Conservation (phyloP, 2,888 invertebrate genomes). For the Euzophera pinguis region DNA sequence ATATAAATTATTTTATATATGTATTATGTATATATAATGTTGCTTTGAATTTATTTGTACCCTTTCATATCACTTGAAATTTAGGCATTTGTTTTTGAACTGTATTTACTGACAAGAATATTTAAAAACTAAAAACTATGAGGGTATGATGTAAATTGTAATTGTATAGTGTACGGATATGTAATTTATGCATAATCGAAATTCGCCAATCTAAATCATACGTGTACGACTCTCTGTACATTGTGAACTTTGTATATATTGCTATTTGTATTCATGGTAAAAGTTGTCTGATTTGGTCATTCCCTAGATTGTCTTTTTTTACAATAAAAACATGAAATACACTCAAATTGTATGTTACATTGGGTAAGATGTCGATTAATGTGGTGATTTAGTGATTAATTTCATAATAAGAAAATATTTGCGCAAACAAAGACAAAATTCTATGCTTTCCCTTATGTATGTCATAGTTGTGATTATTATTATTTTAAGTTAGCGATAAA, state of each 20-base stretch:
- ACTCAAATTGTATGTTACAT: background rate
- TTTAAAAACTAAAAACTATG: background rate
- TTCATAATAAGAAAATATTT: background rate
- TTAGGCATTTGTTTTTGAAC: no score
- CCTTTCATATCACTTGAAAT: no score
- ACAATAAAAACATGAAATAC: background rate
- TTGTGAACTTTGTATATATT: constrained; percentile 7
- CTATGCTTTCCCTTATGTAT: constrained; percentile 19
- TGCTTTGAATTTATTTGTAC: no score
- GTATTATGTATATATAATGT: no score
- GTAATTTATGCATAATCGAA: background rate
- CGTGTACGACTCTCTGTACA: background rate
- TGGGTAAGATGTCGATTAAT: background rate
- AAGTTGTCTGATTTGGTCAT: background rate
- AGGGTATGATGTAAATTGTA: background rate
- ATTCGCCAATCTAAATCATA: background rate
- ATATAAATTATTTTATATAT: no score
- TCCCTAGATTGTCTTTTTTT: background rate
- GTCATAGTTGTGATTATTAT: constrained; percentile 39
- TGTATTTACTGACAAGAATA: background rate
- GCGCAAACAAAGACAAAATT: constrained; percentile 11
- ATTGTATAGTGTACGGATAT: background rate
- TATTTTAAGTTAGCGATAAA: constrained; percentile 35
- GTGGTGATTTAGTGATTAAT: constrained; percentile 4
- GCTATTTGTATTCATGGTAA: background rate